Conservation (phyloP, 2,888 invertebrate genomes). For the Ornithoptera priamus region DNA sequence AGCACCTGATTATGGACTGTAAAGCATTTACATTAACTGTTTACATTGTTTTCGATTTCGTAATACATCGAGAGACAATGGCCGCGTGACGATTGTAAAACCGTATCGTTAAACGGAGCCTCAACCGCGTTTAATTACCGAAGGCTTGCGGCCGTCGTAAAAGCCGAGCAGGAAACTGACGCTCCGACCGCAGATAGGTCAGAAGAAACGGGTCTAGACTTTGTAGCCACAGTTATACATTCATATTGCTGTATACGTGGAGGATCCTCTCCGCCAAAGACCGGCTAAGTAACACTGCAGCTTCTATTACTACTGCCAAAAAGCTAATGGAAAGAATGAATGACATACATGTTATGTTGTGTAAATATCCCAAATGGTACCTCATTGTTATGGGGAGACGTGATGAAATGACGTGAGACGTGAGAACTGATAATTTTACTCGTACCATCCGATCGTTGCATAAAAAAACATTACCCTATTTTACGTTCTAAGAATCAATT, state of each 20-base stretch:
- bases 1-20: constrained; percentile 1
- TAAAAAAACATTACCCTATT: too few relatives aligned
- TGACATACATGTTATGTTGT: too few relatives aligned
- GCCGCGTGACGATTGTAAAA: constrained; percentile 50
- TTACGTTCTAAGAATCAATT: too few relatives aligned
- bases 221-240: constrained; percentile 34
- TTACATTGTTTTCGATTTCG: constrained; percentile 56
- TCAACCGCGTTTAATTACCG: constrained; percentile 69
- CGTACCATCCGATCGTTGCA: too few relatives aligned
- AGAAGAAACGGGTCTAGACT: constrained; percentile 38
- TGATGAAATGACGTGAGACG: too few relatives aligned
- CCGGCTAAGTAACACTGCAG: too few relatives aligned
- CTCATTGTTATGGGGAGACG: too few relatives aligned
- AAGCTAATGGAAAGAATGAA: too few relatives aligned
- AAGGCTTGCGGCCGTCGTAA: constrained; percentile 51
- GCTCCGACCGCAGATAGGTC: constrained; percentile 70
- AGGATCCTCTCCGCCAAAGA: too few relatives aligned
- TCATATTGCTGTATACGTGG: constrained; percentile 27
- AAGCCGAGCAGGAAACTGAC: constrained; percentile 66
- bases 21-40: constrained; percentile 33
- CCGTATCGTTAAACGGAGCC: constrained; percentile 56
- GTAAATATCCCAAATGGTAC: too few relatives aligned
- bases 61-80: constrained; percentile 58
- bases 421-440: too few relatives aligned
- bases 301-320: too few relatives aligned